A percentile compares a stretch with the other conserved stretches of the same genome.
phyloP scores from a whole-genome alignment of 2,113 vertebrate genomes.

The Scortum barcoo region DNA sequence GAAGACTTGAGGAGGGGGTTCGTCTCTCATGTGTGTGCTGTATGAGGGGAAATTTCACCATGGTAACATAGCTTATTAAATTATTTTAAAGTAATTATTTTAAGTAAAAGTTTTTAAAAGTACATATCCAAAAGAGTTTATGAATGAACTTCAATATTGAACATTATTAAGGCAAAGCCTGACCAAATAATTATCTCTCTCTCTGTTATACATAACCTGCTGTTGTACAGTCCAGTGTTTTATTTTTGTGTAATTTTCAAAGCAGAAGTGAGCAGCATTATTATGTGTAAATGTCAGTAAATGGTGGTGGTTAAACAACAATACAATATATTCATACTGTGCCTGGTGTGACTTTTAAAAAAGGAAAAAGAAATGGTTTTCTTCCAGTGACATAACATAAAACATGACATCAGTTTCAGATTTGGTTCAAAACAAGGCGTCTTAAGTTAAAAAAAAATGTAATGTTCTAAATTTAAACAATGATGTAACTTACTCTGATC shows the following conservation, averaged over 20 bases:
- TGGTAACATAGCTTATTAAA: neutral
- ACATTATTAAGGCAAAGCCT: neutral
- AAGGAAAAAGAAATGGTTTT: neutral
- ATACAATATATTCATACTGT: neutral
- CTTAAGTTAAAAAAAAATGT: neutral
- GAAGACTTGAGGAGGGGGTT: constrained; percentile 3
- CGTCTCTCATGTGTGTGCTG: neutral
- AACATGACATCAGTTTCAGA: neutral
- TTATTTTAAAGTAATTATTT: no score
- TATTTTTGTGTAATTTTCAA: neutral
- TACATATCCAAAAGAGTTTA: neutral
- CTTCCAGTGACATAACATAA: neutral
- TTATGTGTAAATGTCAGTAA: neutral
- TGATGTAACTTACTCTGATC: neutral
- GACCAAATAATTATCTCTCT: neutral
- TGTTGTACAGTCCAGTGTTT: neutral
- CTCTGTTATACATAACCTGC: neutral
- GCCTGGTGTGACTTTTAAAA: neutral
- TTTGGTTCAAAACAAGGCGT: neutral
- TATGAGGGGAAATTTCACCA: neutral
- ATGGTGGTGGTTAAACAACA: neutral
- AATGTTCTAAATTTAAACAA: neutral
- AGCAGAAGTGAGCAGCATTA: neutral
- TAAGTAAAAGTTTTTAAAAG: no score
- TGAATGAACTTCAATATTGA: neutral